Percentiles rank a stretch among this genome's conserved stretches.
Conservation (phyloP, 2,113 vertebrate species). For the Mobula birostris region DNA sequence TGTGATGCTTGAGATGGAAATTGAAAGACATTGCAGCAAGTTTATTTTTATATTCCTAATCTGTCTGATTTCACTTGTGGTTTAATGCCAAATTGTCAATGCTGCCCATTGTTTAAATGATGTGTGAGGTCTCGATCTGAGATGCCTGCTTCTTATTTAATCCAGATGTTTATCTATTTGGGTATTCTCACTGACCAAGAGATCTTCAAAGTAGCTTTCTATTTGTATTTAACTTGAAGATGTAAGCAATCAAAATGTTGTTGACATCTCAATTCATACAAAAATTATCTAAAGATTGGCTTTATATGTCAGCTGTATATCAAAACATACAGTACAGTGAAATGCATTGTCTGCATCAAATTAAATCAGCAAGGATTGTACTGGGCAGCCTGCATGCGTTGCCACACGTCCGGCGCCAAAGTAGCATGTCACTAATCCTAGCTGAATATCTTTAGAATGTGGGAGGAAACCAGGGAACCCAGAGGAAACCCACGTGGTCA, state of each 20-base stretch:
- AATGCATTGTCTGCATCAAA: too few species aligned
- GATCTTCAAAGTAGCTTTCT: neutral
- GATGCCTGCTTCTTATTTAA: neutral
- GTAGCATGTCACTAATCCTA: too few species aligned
- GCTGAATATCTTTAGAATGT: too few species aligned
- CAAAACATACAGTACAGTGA: too few species aligned
- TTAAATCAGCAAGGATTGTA: too few species aligned
- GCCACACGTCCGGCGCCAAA: too few species aligned
- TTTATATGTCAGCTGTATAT: too few species aligned
- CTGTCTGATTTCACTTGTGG: neutral
- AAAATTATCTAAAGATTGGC: neutral
- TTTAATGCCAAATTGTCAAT: neutral
- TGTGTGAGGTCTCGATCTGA: neutral
- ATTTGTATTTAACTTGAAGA: neutral
- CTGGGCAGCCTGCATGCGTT: too few species aligned
- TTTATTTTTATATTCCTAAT: neutral
- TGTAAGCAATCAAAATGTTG: neutral
- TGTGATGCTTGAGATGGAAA: neutral
- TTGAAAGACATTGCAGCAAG: neutral
- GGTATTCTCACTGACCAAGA: neutral
- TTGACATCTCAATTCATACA: neutral
- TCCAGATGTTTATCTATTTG: neutral
- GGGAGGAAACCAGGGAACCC: too few species aligned
- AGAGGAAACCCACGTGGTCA: too few species aligned
- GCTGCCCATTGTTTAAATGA: neutral